These are phyloP conservation scores for Urocitellus parryii DNA, from an alignment of 2,113 vertebrate species.

Conservation along the genomic window DNA sequence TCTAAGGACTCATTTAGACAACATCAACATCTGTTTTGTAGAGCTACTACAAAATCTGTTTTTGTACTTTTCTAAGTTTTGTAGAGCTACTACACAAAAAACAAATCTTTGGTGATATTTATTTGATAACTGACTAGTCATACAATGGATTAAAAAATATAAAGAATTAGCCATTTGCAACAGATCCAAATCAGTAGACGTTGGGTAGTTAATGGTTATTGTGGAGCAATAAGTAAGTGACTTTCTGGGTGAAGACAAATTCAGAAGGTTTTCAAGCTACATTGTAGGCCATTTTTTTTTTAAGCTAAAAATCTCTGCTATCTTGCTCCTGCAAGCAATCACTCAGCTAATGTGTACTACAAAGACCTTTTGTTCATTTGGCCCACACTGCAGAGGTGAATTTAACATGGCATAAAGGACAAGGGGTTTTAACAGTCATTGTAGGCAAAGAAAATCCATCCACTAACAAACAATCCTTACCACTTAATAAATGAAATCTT, in stretches of 20 bases:
- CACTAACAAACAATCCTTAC: conserved; percentile 5
- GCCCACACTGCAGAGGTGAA: neutral
- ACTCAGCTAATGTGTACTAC: conserved; percentile 24
- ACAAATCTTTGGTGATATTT: conserved; percentile 1
- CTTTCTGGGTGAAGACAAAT: neutral
- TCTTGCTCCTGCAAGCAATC: neutral
- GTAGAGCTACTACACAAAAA: conserved; percentile 59
- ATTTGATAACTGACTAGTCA: conserved; percentile 40
- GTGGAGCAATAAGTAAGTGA: neutral
- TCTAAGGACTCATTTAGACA: conserved; percentile 62
- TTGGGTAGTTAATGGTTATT: neutral
- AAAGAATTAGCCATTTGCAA: conserved; percentile 60
- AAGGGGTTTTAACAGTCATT: conserved; percentile 17
- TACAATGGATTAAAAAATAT: neutral
- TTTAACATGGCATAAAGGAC: conserved; percentile 39
- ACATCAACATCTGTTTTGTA: conserved; percentile 46
- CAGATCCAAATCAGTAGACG: conserved; percentile 16
- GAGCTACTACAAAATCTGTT: neutral
- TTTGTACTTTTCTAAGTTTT: conserved; percentile 27
- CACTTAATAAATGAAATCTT: conserved; percentile 43
- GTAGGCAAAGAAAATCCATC: neutral
- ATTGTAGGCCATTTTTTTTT: neutral
- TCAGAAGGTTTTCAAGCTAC: neutral
- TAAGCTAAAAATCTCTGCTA: conserved; percentile 25
- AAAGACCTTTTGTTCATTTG: neutral